Percentiles rank a stretch among this genome's conserved stretches.
These are phyloP conservation scores for Lithobates pipiens DNA, from an alignment of 2,797 vertebrate species.

Conservation along the genomic window DNA sequence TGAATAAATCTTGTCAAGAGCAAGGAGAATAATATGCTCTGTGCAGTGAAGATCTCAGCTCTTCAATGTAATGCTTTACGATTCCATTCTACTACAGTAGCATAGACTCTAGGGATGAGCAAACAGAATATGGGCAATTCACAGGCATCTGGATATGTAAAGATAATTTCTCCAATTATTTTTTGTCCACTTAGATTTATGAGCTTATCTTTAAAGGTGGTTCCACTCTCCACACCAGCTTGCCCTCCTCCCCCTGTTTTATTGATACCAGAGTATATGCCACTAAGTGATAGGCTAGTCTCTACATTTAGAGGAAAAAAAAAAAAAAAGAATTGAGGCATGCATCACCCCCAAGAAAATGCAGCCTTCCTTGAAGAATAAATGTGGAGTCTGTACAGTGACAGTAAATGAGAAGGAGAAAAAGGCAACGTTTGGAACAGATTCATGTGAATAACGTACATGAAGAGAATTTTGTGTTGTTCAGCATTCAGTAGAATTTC, in stretches of 20 bases:
- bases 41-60: slow-evolving; percentile 8
- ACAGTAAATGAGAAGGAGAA: background rate
- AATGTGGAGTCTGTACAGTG: background rate
- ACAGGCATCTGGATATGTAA: background rate
- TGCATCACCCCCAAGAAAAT: too few species aligned
- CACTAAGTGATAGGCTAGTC: too few species aligned
- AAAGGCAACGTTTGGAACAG: too few species aligned
- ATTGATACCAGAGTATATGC: too few species aligned
- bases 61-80: slow-evolving; percentile 37
- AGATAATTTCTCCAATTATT: background rate
- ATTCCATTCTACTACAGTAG: slow-evolving; percentile 15
- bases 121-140: background rate
- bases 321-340: too few species aligned
- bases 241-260: too few species aligned
- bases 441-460: too few species aligned
- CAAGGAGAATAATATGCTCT: slow-evolving; percentile 12
- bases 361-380: background rate
- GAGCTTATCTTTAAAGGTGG: background rate
- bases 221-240: too few species aligned
- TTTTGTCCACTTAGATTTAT: background rate
- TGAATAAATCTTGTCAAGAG: slow-evolving; percentile 45
- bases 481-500: too few species aligned
- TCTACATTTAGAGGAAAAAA: too few species aligned
- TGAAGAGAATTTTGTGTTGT: too few species aligned
- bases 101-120: background rate